These are phyloP conservation scores for Drosophila gunungcola DNA, from an alignment of 1,140 invertebrate genomes.

Conservation along the genomic window DNA sequence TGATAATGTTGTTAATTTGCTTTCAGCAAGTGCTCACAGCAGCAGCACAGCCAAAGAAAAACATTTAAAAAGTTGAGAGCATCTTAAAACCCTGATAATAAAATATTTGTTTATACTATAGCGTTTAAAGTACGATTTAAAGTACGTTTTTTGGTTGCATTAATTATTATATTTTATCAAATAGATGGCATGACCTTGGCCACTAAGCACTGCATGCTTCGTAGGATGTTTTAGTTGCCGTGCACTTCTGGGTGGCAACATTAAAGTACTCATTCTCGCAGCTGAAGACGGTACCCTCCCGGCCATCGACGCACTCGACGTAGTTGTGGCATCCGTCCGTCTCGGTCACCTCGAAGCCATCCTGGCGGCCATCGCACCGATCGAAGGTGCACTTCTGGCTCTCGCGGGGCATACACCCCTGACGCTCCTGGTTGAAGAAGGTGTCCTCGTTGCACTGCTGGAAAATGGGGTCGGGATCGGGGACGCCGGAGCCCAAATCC, in stretches of 20 bases:
- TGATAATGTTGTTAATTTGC: no score
- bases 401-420: constrained; percentile 30
- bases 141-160: background rate
- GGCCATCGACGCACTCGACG: constrained; percentile 46
- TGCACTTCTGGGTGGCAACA: constrained; percentile 29
- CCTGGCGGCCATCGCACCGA: constrained; percentile 65
- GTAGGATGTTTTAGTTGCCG: constrained; percentile 7
- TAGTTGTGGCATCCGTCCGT: constrained; percentile 59
- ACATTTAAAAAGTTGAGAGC: no score
- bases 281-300: background rate
- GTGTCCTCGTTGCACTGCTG: constrained; percentile 33
- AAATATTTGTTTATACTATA: no score
- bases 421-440: constrained; percentile 59
- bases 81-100: no score
- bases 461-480: constrained; percentile 48
- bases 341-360: constrained; percentile 51
- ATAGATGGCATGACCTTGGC: no score
- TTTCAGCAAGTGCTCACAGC: no score
- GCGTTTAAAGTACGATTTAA: no score
- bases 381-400: constrained; percentile 52
- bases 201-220: constrained; percentile 17
- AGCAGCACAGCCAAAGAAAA: no score
- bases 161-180: background rate
- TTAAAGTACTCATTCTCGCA: constrained; percentile 47
- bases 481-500: constrained; percentile 56